Base-by-base conservation (phyloP, 2,888 invertebrate genomes). In the Epicampocera succincta region DNA sequence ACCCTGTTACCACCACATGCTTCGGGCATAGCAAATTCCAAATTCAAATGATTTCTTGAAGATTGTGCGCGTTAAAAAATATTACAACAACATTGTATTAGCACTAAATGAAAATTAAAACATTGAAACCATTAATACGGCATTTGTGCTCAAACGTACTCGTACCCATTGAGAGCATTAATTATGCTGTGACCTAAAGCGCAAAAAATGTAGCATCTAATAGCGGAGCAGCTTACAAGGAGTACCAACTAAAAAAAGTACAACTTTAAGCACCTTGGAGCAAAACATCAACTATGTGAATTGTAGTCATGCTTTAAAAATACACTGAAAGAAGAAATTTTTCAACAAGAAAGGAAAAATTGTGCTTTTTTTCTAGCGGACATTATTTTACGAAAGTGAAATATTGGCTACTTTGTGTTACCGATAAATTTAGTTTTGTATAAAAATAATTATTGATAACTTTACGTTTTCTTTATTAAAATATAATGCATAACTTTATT, bases 171-270 rank as follows among this genome's bases (percentile, higher is more conserved):
- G 48, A 52, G 15, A 58, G 52, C 78, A 82, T 82, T 82, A 78
- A 82, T 82, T 82, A 82, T 78, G 74, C 54, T 78, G 65, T 78
- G 74, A 82, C 82, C 78, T 82, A 33, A 78, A 82, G 82, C 77
- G 12, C 46, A 33, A 74, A 74, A 74, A 60, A 46, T 52, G 38
- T 2, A 48, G 40, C n/a, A 46, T 78, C 58, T 60, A 78, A 60
- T 33, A 60, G 54, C 29, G 44, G 21, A 46, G 42, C 21, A 33
- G 8, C 25, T 71, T 54, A 19, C 40, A 9, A 25, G 17, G 13
- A 54, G 12, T 29, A 29, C 3, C 3, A 3, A 9, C 13, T 38
- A 46, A 33, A 63, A 73, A 75, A 38, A 56, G 15, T 21, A 33
- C 40, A 68, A 50, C 29, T 8, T 21, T 3, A n/a, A n/a, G n/a